These are phyloP conservation scores for Charadrius vociferus DNA, from an alignment of 2,113 vertebrate species.

Conservation along the genomic window DNA sequence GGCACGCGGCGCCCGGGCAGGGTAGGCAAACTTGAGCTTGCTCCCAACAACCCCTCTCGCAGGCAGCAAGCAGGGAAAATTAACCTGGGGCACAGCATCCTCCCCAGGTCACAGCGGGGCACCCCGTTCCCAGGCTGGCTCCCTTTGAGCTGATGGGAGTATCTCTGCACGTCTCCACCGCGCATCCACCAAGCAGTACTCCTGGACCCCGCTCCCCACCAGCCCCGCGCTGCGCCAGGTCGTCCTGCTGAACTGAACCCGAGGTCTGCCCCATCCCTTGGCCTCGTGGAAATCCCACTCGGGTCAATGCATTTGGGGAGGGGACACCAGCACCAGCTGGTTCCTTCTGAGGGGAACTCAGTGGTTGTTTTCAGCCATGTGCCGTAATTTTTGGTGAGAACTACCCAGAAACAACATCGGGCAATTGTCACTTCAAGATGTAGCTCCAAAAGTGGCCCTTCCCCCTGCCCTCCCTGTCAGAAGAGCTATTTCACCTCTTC, in stretches of 20 bases:
- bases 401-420: not conserved
- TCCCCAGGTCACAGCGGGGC: not conserved
- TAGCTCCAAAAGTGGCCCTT: not conserved
- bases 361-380: not conserved
- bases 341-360: not conserved
- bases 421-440: not conserved
- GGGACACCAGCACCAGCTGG: not conserved
- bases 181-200: accelerated
- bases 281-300: not conserved
- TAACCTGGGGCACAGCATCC: not conserved
- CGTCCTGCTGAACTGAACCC: not conserved
- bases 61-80: not conserved
- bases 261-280: not conserved
- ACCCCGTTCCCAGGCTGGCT: not conserved
- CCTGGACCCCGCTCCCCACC: accelerated
- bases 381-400: not conserved
- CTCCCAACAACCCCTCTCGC: not conserved
- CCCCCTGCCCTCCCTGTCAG: accelerated
- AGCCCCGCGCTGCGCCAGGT: not conserved
- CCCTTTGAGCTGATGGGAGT: not conserved
- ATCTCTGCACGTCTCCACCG: not conserved
- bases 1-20: not conserved
- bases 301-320: accelerated
- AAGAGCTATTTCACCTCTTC: not conserved
- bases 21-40: not conserved